Conservation (phyloP, 2,113 vertebrate genomes). For the Arenaria interpres region DNA sequence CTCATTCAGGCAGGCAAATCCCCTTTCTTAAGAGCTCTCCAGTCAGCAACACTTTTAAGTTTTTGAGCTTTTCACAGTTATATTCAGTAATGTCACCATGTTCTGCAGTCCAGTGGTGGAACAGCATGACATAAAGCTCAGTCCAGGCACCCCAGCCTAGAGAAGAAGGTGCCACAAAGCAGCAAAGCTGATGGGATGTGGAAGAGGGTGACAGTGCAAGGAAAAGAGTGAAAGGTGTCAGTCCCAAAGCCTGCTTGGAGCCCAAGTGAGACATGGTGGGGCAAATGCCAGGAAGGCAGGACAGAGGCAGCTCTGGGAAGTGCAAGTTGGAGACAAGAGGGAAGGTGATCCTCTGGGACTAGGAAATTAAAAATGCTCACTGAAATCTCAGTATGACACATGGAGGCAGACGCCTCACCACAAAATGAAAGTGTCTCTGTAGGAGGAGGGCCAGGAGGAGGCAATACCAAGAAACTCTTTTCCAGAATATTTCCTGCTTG, state of each 20-base stretch:
- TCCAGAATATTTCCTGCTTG: not conserved
- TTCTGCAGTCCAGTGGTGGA: not conserved
- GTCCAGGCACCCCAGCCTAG: not conserved
- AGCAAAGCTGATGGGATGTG: not conserved
- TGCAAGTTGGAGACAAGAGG: not conserved
- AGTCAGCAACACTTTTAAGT: not conserved
- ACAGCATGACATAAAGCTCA: not conserved
- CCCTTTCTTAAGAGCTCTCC: not conserved
- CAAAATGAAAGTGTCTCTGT: not conserved
- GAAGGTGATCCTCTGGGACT: not conserved
- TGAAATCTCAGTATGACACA: not conserved
- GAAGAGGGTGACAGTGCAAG: not conserved
- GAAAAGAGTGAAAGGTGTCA: not conserved
- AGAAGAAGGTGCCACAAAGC: not conserved
- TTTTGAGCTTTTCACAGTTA: not conserved
- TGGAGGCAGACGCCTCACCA: not conserved
- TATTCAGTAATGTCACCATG: not conserved
- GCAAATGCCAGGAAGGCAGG: not conserved
- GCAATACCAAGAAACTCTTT: not conserved
- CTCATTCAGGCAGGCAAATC: not conserved
- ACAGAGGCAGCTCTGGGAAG: not conserved
- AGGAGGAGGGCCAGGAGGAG: not conserved
- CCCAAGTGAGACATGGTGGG: rapidly evolving
- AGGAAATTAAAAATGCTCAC: not conserved
- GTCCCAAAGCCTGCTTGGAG: not conserved